phyloP scores from a whole-genome alignment of 2,113 vertebrate genomes.

The Heterotis niloticus region DNA sequence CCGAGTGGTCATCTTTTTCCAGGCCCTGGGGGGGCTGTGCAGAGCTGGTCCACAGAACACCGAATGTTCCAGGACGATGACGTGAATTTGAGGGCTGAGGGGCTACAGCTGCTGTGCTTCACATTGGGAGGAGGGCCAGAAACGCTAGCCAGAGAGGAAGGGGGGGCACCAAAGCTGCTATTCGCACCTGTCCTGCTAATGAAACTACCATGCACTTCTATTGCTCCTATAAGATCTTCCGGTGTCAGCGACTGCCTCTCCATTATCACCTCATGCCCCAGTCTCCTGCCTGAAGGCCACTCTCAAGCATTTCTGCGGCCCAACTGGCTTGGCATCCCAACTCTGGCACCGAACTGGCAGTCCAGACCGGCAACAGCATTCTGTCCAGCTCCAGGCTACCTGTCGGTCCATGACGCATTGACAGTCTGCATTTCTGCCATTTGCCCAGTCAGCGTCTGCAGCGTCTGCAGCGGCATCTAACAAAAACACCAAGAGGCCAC shows the following conservation, averaged over 20 bases:
- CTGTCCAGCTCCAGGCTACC: not conserved
- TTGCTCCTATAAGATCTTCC: slow-evolving; percentile 33
- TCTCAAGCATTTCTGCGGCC: not conserved
- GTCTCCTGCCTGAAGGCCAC: too few relatives aligned
- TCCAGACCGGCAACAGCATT: not conserved
- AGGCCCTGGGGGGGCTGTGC: not conserved
- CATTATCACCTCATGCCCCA: not conserved
- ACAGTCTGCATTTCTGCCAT: too few relatives aligned
- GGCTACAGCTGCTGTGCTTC: slow-evolving; percentile 56
- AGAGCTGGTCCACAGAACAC: too few relatives aligned
- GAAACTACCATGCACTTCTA: slow-evolving; percentile 46
- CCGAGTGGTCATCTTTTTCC: not conserved
- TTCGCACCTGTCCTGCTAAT: slow-evolving; percentile 61
- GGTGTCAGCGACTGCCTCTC: slow-evolving; percentile 54
- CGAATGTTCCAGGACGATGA: slow-evolving; percentile 1
- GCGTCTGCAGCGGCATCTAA: not conserved
- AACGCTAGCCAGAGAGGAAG: slow-evolving; percentile 54
- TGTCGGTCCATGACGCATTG: not conserved
- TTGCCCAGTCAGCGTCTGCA: slow-evolving; percentile 1
- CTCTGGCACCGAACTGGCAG: not conserved
- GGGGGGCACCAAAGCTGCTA: slow-evolving; percentile 51
- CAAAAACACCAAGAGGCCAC: not conserved
- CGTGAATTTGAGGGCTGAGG: not conserved
- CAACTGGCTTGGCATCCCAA: not conserved
- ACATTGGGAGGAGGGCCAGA: slow-evolving; percentile 55